Percentiles rank a stretch among this genome's conserved stretches.
phyloP scores from a whole-genome alignment of 2,113 vertebrate genomes.

The Eptesicus fuscus region DNA sequence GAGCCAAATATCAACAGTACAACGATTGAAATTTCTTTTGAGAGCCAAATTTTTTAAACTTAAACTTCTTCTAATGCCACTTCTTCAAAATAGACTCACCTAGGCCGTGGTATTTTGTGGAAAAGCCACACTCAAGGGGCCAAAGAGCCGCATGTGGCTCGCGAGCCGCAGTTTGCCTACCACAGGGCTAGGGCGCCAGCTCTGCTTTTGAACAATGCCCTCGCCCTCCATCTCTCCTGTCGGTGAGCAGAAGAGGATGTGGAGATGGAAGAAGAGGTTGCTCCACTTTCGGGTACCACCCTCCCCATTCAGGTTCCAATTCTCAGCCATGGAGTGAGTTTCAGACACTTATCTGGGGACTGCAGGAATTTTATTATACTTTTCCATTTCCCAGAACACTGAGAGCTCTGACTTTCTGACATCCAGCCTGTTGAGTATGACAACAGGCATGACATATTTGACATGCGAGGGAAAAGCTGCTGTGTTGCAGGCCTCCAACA shows the following conservation, averaged over 20 bases:
- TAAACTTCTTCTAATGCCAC: too few species aligned
- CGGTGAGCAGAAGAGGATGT: neutral
- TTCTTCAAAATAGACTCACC: too few species aligned
- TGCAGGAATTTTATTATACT: neutral
- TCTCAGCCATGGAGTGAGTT: neutral
- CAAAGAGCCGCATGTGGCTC: too few species aligned
- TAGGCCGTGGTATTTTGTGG: too few species aligned
- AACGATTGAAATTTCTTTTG: too few species aligned
- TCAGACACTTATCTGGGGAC: neutral
- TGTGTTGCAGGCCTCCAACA: constrained; percentile 32
- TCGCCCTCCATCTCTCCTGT: too few species aligned
- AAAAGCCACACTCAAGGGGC: too few species aligned
- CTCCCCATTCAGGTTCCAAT: neutral
- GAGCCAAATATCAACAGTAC: too few species aligned
- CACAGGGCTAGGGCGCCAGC: too few species aligned
- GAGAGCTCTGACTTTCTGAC: neutral
- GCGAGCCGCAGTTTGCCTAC: too few species aligned
- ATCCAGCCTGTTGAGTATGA: constrained; percentile 6
- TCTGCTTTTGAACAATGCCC: neutral
- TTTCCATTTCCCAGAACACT: neutral
- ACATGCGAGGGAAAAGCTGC: constrained; percentile 55
- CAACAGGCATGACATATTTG: constrained; percentile 41
- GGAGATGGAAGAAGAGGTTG: neutral
- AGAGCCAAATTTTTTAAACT: too few species aligned
- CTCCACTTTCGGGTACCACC: neutral